These are phyloP conservation scores for Hiodon alosoides DNA, from an alignment of 2,113 vertebrate species.

Conservation along the genomic window DNA sequence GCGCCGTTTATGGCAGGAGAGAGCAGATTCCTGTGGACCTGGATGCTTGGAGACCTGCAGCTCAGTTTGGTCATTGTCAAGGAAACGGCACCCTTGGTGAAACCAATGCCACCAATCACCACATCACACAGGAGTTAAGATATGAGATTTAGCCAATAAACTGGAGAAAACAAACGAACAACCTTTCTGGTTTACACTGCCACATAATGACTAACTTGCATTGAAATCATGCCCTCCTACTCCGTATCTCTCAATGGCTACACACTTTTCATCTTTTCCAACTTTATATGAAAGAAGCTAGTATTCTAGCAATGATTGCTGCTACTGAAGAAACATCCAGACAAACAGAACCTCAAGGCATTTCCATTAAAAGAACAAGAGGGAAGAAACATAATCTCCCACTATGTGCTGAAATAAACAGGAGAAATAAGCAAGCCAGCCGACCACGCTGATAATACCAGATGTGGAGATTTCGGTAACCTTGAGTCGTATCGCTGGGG, in stretches of 20 bases:
- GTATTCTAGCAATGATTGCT: neutral
- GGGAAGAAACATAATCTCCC: constrained; percentile 10
- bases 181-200: too few relatives aligned
- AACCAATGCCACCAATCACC: too few relatives aligned
- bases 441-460: constrained; percentile 46
- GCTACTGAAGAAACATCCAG: neutral
- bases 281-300: neutral
- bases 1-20: neutral
- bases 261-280: neutral
- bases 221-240: too few relatives aligned
- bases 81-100: too few relatives aligned
- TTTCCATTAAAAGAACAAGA: neutral
- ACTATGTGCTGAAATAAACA: constrained; percentile 15
- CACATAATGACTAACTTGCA: too few relatives aligned
- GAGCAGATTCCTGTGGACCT: neutral
- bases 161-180: too few relatives aligned
- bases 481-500: constrained; percentile 51
- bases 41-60: neutral
- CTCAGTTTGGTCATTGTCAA: too few relatives aligned
- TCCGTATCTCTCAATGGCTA: too few relatives aligned
- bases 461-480: constrained; percentile 50
- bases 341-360: neutral
- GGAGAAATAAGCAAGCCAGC: constrained; percentile 18
- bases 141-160: too few relatives aligned
- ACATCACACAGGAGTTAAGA: too few relatives aligned